phyloP scores from a whole-genome alignment of 2,113 vertebrate genomes.

The Chaetops frenatus region DNA sequence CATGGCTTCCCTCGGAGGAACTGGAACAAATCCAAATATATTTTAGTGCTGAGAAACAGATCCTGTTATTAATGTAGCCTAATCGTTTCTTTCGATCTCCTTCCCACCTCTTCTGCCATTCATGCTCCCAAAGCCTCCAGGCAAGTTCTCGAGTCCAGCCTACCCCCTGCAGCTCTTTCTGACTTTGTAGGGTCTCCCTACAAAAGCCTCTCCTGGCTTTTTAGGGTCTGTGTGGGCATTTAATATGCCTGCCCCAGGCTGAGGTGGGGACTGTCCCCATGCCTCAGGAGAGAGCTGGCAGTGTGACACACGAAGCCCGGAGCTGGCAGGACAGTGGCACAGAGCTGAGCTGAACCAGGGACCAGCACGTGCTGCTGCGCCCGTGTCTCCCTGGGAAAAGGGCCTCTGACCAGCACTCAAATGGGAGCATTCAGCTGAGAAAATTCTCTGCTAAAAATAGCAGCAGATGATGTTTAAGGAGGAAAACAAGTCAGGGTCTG shows the following conservation, averaged over 20 bases:
- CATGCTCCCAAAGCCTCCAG: not conserved
- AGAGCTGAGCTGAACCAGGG: not conserved
- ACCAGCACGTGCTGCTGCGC: not conserved
- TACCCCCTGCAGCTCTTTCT: not conserved
- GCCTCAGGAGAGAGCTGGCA: not conserved
- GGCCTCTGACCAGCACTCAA: not conserved
- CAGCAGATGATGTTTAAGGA: slow-evolving; percentile 23
- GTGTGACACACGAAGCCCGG: fast-evolving
- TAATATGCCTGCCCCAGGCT: not conserved
- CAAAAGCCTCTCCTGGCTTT: not conserved
- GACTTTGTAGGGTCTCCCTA: not conserved
- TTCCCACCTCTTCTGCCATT: not conserved
- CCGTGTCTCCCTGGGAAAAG: not conserved
- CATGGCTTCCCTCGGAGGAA: slow-evolving; percentile 10
- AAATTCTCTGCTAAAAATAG: slow-evolving; percentile 67
- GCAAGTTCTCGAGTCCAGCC: not conserved
- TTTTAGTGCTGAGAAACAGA: slow-evolving; percentile 8
- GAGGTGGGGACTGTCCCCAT: not conserved
- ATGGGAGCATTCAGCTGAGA: slow-evolving; percentile 25
- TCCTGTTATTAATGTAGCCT: slow-evolving; percentile 14
- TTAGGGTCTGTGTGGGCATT: not conserved
- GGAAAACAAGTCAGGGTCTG: slow-evolving; percentile 43
- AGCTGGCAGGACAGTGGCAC: not conserved
- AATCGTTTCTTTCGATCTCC: not conserved
- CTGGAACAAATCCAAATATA: slow-evolving; percentile 16